Evolutionary conservation across 30 jellyfish, hydroid and myxozoan genomes (phyloP).

Genomic region (Hydra vulgaris): DNA sequence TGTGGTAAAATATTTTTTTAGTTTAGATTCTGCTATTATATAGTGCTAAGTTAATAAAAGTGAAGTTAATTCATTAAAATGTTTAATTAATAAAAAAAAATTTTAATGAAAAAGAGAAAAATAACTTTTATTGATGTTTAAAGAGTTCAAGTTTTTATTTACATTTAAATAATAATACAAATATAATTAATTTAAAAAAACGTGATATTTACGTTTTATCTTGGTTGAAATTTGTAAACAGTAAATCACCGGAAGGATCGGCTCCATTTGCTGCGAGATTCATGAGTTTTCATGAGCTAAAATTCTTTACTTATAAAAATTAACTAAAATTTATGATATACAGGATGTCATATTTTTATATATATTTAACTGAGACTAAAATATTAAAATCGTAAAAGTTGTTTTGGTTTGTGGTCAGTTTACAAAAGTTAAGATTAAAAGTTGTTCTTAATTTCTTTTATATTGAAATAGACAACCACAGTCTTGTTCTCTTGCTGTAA

Average conservation of each 20-base stretch:
- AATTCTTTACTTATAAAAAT: not conserved
- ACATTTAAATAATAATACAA: no score
- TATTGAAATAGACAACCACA: not conserved
- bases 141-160: no score
- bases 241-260: conserved; percentile 89
- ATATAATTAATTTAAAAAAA: no score
- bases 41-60: no score
- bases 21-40: no score
- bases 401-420: not conserved
- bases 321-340: no score
- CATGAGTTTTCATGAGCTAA: conserved; percentile 29
- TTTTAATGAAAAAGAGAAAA: no score
- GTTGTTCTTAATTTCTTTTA: not conserved
- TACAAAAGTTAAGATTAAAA: not conserved
- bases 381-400: not conserved
- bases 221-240: conserved; percentile 81
- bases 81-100: no score
- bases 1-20: no score
- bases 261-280: conserved; percentile 98
- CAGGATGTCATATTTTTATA: not conserved
- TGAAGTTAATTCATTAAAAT: no score
- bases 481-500: no score
- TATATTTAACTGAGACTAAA: not conserved
- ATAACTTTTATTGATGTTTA: no score
- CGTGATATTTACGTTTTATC: conserved; percentile 52